Conservation (phyloP, 2,888 invertebrate species). For the Lomographa bimaculata region DNA sequence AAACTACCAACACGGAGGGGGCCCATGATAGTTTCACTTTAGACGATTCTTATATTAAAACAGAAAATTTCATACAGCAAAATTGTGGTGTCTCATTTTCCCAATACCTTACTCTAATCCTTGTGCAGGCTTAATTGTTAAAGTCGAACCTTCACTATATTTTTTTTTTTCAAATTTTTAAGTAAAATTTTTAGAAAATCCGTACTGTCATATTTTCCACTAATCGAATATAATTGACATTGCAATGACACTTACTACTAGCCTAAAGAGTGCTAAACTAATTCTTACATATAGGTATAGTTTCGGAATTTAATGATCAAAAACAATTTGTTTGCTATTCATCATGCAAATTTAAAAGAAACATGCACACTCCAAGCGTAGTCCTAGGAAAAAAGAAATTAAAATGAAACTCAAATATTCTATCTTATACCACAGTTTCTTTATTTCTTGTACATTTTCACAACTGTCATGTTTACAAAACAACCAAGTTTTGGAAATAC, state of each 20-base stretch:
- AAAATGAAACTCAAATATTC: conserved; percentile 70
- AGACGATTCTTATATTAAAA: conserved; percentile 50
- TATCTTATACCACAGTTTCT: conserved; percentile 70
- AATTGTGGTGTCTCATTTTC: conserved; percentile 47
- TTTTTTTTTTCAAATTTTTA: conserved; percentile 50
- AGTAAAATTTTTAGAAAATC: conserved; percentile 73
- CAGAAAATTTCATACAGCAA: conserved; percentile 46
- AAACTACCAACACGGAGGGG: too few species aligned
- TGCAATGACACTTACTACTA: conserved; percentile 81
- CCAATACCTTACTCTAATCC: conserved; percentile 38
- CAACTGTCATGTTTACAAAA: conserved; percentile 68
- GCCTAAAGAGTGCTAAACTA: conserved; percentile 78
- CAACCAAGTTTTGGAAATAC: conserved; percentile 49
- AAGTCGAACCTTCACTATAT: conserved; percentile 48
- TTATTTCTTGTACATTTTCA: conserved; percentile 79
- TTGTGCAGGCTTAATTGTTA: conserved; percentile 47
- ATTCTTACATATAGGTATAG: conserved; percentile 66
- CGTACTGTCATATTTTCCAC: conserved; percentile 69
- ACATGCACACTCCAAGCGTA: conserved; percentile 72
- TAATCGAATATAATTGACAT: conserved; percentile 83
- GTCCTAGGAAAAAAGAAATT: conserved; percentile 45
- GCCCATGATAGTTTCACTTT: too few species aligned
- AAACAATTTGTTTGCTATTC: conserved; percentile 44
- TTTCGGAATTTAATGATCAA: conserved; percentile 66
- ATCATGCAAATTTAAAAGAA: conserved; percentile 58